Base-by-base conservation (phyloP, 2,888 invertebrate genomes). In the Baccha elongata region DNA sequence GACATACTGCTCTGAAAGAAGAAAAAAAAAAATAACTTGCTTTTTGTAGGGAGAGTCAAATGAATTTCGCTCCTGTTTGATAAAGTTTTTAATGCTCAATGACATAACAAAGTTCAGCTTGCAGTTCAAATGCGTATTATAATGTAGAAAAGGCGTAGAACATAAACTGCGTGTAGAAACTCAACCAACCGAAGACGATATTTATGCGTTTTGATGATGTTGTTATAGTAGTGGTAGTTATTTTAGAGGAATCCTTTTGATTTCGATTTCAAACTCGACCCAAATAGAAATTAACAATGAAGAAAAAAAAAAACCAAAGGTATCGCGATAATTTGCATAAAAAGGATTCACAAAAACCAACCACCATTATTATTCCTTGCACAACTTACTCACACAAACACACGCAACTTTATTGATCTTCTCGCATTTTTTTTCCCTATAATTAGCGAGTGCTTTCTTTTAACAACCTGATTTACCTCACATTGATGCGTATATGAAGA, bases 31-130 rank as follows among this genome's bases (percentile, higher is more conserved):
- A 1, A 50, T 15, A 58, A 60, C 60, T 44, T 60, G 44, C 29
- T 60, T 42, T 44, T 2, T 13, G 10, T 29, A 44, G 73, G 42
- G 58, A 60, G 78, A 62, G 58, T 26, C 44, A 19, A 64, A 29
- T 50, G 62, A 67, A 26, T 68, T 62, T 15, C 21, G 60, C 75
- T 81, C 76, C 81, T 76, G 76, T 76, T 67, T 64, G 58, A 75
- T 81, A 76, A 65, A 75, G 58, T 69, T 65, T 32, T 44, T 23
- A 58, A 80, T 75, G 32, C 60, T 52, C 35, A 71, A 67, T 79
- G 60, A 67, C n/a, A n/a, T 10, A 52, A 62, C 35, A 69, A n/a
- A 71, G 65, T 71, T 65, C 52, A 13, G 42, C 29, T 21, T 76
- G 64, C 71, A 55, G 40, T 48, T 62, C 3, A 48, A 79, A 73